Evolutionary conservation across 2,888 invertebrate species (phyloP), one percentile per base, ranked within the genome.

Genomic region (Plemyria rubiginata): DNA sequence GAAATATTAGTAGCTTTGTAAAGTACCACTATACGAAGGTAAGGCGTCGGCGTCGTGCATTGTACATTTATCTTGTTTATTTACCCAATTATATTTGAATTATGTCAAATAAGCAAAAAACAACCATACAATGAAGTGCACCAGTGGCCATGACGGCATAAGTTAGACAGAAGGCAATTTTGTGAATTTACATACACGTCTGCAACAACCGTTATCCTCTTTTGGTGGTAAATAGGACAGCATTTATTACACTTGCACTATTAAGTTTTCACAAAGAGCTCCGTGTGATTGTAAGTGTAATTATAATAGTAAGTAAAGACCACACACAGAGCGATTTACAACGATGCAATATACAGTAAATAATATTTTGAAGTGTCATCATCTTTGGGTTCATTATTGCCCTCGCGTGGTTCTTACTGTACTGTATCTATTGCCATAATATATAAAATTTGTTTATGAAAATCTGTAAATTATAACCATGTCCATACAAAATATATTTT

Each of bases 71-170:
- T 54, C 36, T 56, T 60, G 41, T 45, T 54, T 60, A 54, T 50
- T 53, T 53, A 54, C 38, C 50, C 43, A 58, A 62, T 62, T 62
- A 62, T 54, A 48, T 41, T 53, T 40, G 38, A 56, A 63, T 59
- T 60, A 54, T 63, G 48, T 55, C 60, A 53, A 60, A 60, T 56
- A 55, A 55, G 54, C 38, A 55, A 60, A 52, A 49, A 55, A 59
- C 46, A 45, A 40, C 28, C 28, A 29, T 36, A 50, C 22, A 54
- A 66, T 69, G 73, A 64, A 69, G 49, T 72, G 70, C 69, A 62
- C 71, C 77, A 74, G 56, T 72, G 76, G 65, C 64, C 78, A 75
- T 78, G 75, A 76, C 77, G 78, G 56, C 63, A 67, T 67, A 55
- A 68, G 54, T 60, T 62, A 68, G 54, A 60, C 54, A 40, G 61